Evolutionary conservation across 2,797 vertebrate genomes (phyloP).

Genomic region (Phrynocephalus guinanensis): DNA sequence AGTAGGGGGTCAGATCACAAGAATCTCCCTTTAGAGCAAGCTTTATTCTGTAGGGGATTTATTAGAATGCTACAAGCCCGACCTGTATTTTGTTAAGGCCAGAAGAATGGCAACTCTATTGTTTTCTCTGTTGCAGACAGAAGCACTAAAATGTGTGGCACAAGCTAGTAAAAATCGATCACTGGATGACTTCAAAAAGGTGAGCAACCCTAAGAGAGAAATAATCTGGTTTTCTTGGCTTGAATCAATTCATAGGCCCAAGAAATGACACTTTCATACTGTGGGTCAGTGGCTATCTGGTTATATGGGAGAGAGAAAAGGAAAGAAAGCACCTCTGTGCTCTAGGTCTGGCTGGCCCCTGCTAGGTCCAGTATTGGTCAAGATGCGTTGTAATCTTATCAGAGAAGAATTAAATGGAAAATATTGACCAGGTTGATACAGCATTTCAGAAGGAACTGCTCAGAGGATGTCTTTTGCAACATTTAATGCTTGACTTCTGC

Average conservation of each 20-base stretch:
- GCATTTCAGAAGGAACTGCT: not conserved
- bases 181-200: conserved; percentile 97
- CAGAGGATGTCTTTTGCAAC: not conserved
- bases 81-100: not conserved
- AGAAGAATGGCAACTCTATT: not conserved
- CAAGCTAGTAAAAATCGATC: conserved; percentile 98
- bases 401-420: not conserved
- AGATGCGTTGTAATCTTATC: not conserved
- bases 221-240: not conserved
- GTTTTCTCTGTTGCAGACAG: conserved; percentile 83
- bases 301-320: not conserved
- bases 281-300: not conserved
- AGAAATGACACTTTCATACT: not conserved
- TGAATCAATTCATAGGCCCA: not conserved
- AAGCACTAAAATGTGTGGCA: conserved; percentile 96
- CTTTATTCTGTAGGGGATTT: too few relatives aligned
- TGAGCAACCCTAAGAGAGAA: conserved; percentile 67
- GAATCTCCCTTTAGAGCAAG: too few relatives aligned
- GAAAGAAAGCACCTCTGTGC: not conserved
- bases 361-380: not conserved
- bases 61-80: not conserved
- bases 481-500: not conserved
- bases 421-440: not conserved
- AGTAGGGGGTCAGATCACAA: too few relatives aligned
- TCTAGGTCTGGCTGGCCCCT: not conserved